phyloP scores from a whole-genome alignment of 2,113 vertebrate genomes.

The Columbina picui region DNA sequence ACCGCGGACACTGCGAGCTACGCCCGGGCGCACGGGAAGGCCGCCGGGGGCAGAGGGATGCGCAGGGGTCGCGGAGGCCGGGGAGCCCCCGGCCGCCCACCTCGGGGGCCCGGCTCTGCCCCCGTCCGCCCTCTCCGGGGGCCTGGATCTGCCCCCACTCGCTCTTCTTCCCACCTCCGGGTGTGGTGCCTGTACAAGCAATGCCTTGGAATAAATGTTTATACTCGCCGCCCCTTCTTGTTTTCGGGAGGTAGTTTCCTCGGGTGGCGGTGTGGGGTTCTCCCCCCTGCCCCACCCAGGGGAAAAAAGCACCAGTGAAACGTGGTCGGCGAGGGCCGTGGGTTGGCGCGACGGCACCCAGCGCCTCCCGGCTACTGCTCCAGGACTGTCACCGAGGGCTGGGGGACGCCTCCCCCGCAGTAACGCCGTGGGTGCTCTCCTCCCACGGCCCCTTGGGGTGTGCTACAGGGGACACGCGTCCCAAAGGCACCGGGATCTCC shows the following conservation, averaged over 20 bases:
- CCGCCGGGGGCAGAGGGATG: background rate
- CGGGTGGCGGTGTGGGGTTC: background rate
- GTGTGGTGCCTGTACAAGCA: background rate
- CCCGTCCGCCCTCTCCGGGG: background rate
- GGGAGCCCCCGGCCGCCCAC: background rate
- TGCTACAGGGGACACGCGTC: background rate
- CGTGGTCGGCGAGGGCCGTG: background rate
- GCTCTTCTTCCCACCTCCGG: background rate
- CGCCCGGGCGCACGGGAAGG: background rate
- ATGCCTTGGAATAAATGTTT: slow-evolving; percentile 42
- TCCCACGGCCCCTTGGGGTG: background rate
- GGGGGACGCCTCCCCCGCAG: background rate
- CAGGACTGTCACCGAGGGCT: too few relatives aligned
- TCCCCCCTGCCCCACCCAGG: background rate
- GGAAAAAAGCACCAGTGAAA: background rate
- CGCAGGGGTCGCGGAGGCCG: background rate
- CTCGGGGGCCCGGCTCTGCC: background rate
- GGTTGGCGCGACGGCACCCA: background rate
- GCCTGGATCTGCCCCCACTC: background rate
- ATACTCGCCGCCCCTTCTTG: background rate
- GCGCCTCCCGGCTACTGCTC: background rate
- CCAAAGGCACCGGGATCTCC: too few relatives aligned
- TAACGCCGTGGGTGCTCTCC: too few relatives aligned
- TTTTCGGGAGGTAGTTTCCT: background rate
- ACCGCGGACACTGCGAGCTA: background rate